These are phyloP conservation scores for Timema podura DNA, from an alignment of 2,888 invertebrate genomes.

Conservation along the genomic window DNA sequence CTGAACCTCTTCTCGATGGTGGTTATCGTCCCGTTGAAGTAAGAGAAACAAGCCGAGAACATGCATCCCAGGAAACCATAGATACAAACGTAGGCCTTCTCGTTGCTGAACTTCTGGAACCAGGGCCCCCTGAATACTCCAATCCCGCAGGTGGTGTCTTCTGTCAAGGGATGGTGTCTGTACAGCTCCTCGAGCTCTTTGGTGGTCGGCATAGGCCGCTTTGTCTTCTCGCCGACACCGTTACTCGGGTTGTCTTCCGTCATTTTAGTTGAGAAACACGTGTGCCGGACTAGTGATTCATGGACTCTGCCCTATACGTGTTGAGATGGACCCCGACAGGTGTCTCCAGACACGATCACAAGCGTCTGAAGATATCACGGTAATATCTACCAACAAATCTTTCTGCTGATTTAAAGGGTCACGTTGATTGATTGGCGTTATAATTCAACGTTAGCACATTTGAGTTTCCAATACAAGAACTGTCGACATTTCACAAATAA, in stretches of 20 bases:
- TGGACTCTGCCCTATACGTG: no score
- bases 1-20: slow-evolving; percentile 70
- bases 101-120: slow-evolving; percentile 57
- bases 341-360: no score
- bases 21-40: slow-evolving; percentile 70
- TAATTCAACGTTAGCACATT: no score
- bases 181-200: slow-evolving; percentile 46
- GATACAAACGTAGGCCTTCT: slow-evolving; percentile 56
- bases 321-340: no score
- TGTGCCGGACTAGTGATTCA: no score
- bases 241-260: not conserved
- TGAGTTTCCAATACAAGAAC: no score
- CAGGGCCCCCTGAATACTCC: slow-evolving; percentile 55
- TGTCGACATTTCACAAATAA: no score
- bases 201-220: not conserved
- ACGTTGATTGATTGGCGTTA: no score
- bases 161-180: slow-evolving; percentile 51
- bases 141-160: slow-evolving; percentile 62
- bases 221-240: not conserved
- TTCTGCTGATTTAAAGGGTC: no score
- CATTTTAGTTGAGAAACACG: no score
- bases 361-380: no score
- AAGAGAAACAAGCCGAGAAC: slow-evolving; percentile 64
- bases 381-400: no score
- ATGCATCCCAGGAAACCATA: slow-evolving; percentile 65